Conservation (phyloP, 1,140 invertebrate species). For the Sarcophaga peregrina region DNA sequence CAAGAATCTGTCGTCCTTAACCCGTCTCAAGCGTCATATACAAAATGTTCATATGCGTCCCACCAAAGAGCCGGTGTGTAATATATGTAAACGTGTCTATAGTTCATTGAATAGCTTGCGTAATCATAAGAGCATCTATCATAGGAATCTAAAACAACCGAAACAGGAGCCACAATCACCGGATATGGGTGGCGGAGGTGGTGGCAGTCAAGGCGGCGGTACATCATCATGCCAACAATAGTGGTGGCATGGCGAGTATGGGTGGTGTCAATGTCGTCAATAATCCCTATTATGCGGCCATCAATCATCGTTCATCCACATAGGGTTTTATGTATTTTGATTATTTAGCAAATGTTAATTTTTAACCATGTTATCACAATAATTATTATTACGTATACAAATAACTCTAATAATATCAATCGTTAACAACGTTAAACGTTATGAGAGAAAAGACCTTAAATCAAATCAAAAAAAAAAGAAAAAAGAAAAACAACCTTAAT, state of each 20-base stretch:
- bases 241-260: background rate
- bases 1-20: conserved; percentile 85
- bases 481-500: background rate
- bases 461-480: background rate
- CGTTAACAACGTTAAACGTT: background rate
- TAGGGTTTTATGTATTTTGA: conserved; percentile 66
- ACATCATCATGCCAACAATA: conserved; percentile 20
- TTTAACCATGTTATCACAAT: conserved; percentile 37
- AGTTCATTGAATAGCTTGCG: conserved; percentile 86
- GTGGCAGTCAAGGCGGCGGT: background rate
- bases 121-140: conserved; percentile 91
- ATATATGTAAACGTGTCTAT: conserved; percentile 88
- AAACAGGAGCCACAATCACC: conserved; percentile 61
- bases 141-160: conserved; percentile 76
- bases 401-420: background rate
- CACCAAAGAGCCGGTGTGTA: conserved; percentile 86
- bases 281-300: conserved; percentile 52
- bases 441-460: background rate
- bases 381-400: conserved; percentile 32
- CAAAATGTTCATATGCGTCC: conserved; percentile 88
- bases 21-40: conserved; percentile 85
- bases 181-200: conserved; percentile 43
- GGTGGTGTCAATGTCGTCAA: conserved; percentile 43
- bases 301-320: conserved; percentile 55
- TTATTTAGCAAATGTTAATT: conserved; percentile 52